Conservation (phyloP, 2,888 invertebrate genomes). For the Drosophila colorata region DNA sequence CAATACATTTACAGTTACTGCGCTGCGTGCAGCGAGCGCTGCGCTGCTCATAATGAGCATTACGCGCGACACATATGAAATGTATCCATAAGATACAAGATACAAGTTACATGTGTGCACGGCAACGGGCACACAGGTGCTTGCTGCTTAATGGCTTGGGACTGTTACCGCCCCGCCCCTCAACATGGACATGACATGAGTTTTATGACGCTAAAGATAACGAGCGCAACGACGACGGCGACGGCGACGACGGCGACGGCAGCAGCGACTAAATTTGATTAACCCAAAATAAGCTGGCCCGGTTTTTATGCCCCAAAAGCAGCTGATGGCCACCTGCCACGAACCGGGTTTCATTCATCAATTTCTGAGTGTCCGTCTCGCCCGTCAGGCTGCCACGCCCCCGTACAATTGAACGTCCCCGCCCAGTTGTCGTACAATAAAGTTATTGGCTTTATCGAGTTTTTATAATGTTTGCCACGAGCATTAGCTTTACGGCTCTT, state of each 20-base stretch:
- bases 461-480: conserved; percentile 22
- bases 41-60: conserved; percentile 60
- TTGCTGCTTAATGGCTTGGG: conserved; percentile 53
- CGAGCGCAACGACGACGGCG: conserved; percentile 32
- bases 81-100: conserved; percentile 60
- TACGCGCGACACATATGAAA: conserved; percentile 58
- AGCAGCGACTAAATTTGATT: conserved; percentile 69
- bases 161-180: conserved; percentile 11
- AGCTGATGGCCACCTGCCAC: conserved; percentile 31
- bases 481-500: conserved; percentile 30
- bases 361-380: background rate
- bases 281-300: conserved; percentile 66
- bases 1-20: conserved; percentile 8
- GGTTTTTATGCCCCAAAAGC: conserved; percentile 30
- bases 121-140: conserved; percentile 52
- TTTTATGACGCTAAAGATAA: conserved; percentile 51
- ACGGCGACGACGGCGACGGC: conserved; percentile 17
- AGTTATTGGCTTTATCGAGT: conserved; percentile 34
- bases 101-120: conserved; percentile 31
- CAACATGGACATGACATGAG: conserved; percentile 45
- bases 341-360: conserved; percentile 62
- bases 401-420: conserved; percentile 28
- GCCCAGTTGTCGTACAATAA: background rate
- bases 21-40: conserved; percentile 28
- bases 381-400: background rate